phyloP scores from a whole-genome alignment of 1,140 invertebrate genomes.

The Drepana arcuata region DNA sequence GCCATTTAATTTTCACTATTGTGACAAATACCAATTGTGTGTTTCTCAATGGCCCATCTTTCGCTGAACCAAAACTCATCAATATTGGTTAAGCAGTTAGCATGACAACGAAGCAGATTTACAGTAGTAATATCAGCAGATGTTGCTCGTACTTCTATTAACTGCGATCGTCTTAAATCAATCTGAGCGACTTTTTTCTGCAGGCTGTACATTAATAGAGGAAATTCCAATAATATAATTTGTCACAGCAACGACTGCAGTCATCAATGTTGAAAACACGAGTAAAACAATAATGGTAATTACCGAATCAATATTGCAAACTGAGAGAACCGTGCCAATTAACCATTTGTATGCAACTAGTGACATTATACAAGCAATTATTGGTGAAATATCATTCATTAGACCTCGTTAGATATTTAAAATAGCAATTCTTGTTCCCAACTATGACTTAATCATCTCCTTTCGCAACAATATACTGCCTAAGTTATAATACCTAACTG shows the following conservation, averaged over 20 bases:
- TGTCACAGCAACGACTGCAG: slow-evolving; percentile 13
- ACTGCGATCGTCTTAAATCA: too few relatives aligned
- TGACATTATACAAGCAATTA: slow-evolving; percentile 44
- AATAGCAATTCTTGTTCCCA: slow-evolving; percentile 28
- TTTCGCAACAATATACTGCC: too few relatives aligned
- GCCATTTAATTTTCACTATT: too few relatives aligned
- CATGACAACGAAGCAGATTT: too few relatives aligned
- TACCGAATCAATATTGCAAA: slow-evolving; percentile 12
- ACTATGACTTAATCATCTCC: slow-evolving; percentile 28
- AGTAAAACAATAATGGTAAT: slow-evolving; percentile 15
- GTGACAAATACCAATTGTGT: too few relatives aligned
- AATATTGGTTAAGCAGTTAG: too few relatives aligned
- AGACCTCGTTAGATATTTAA: slow-evolving; percentile 65
- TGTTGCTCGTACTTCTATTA: too few relatives aligned
- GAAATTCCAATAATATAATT: slow-evolving; percentile 37
- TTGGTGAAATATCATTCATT: slow-evolving; percentile 55
- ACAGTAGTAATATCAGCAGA: too few relatives aligned
- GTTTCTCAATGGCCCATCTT: too few relatives aligned
- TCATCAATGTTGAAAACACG: slow-evolving; percentile 9
- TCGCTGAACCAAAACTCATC: too few relatives aligned
- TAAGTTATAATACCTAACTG: too few relatives aligned
- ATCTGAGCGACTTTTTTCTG: too few relatives aligned
- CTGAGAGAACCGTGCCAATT: slow-evolving; percentile 39
- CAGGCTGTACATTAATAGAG: slow-evolving; percentile 19
- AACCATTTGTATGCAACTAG: slow-evolving; percentile 59